phyloP scores from a whole-genome alignment of 2,888 invertebrate genomes.

The Drosophila prostipennis region DNA sequence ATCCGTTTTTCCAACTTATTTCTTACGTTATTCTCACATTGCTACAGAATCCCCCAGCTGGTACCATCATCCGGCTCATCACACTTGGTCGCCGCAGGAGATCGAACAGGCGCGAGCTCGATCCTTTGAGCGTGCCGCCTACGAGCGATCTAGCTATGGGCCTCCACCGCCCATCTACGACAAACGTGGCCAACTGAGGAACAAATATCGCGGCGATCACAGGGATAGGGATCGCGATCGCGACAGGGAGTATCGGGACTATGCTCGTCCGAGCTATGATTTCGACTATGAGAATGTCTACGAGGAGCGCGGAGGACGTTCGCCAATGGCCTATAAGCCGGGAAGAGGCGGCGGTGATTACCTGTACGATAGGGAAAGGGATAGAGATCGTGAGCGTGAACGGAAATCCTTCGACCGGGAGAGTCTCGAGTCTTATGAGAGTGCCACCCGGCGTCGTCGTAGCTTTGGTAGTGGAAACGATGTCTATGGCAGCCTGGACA shows the following conservation, averaged over 20 bases:
- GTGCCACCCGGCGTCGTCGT: conserved; percentile 80
- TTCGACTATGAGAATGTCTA: conserved; percentile 83
- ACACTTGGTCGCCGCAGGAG: conserved; percentile 84
- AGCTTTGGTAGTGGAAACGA: conserved; percentile 84
- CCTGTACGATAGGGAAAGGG: conserved; percentile 78
- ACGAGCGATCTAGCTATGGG: conserved; percentile 84
- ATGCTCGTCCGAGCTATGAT: conserved; percentile 82
- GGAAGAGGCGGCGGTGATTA: conserved; percentile 74
- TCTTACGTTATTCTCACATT: no score
- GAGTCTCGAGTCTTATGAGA: conserved; percentile 84
- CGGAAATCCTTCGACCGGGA: conserved; percentile 84
- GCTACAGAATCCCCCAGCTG: conserved; percentile 81
- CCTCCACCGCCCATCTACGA: conserved; percentile 84
- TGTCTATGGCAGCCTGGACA: conserved; percentile 84
- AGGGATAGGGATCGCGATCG: conserved; percentile 82
- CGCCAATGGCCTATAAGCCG: conserved; percentile 70
- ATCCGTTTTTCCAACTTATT: not conserved
- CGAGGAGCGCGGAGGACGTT: conserved; percentile 75
- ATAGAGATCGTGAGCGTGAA: conserved; percentile 64
- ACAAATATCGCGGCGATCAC: conserved; percentile 61
- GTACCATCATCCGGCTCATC: conserved; percentile 82
- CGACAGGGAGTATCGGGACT: conserved; percentile 80
- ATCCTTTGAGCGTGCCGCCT: conserved; percentile 83
- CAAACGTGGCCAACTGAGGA: conserved; percentile 78
- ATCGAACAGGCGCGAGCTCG: conserved; percentile 82